Evolutionary conservation across 2,797 vertebrate species (phyloP), one percentile per base, ranked within the genome.

Genomic region (Parauchenoglanis ngamensis): DNA sequence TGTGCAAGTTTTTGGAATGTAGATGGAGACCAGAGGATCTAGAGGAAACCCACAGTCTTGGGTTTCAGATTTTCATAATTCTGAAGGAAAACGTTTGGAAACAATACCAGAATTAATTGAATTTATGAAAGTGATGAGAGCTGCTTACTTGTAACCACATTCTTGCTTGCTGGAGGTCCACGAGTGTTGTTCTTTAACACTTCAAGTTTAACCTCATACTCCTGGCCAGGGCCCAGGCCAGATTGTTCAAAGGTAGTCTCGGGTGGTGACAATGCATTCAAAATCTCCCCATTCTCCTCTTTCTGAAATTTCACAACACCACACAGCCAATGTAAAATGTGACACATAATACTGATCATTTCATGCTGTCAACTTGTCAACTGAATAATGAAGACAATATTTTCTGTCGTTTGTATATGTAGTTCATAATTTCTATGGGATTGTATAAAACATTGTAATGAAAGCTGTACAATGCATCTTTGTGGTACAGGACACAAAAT

Each of bases 121-220:
- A 40, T 85, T 68, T 56, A 78, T 78, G 23, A 40, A 25, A 79
- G 56, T 78, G 6, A 8, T 19, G 40, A 81, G 59, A 78, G 49
- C 67, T 75, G 91, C 98, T 97, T 94, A 99, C 98, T 97, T 92
- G 98, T 99, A 86, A 98, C 93, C 56, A 98, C 94, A 61, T 96
- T 96, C 90, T 92, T 97, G 82, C 96, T 97, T 12, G 98, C 92
- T n/a, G 97, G 95, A 0, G 97, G 98, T 86, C 98, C 98, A 23
- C 95, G 96, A 65, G 96, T 98, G 49, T 97, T 98, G 94, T 99
- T 99, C 92, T 99, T 99, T 92, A 99, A 95, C 0, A 97, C 95
- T 85, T 98, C 97, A 89, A 99, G 95, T 57, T 98, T 98, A 90
- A 99, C 98, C 88, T 99, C 98, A 76, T 99, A 99, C 85, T 98